Evolutionary conservation across 2,797 vertebrate species (phyloP).

Genomic region (Bovichtus diacanthus): DNA sequence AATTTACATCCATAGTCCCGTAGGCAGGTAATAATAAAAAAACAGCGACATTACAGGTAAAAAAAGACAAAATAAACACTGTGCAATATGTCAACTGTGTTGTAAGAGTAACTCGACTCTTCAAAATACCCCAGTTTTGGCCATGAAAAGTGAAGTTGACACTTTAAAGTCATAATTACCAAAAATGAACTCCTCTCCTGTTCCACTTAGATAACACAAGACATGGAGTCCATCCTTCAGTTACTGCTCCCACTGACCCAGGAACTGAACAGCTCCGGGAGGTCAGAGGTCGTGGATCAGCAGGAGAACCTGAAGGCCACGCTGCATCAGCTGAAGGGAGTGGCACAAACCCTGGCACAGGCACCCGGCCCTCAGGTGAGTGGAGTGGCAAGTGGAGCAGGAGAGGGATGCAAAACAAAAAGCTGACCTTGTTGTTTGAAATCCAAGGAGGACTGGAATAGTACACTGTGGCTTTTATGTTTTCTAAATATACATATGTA

Average conservation of each 20-base stretch:
- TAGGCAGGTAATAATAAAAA: too few relatives aligned
- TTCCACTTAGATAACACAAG: slow-evolving; percentile 67
- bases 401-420: slow-evolving; percentile 40
- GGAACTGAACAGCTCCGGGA: slow-evolving; percentile 35
- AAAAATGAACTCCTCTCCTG: background rate
- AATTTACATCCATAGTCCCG: too few relatives aligned
- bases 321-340: slow-evolving; percentile 76
- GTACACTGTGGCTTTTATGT: background rate
- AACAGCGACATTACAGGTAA: too few relatives aligned
- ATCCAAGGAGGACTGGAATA: slow-evolving; percentile 19
- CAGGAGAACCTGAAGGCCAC: slow-evolving; percentile 66
- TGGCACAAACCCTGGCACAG: slow-evolving; percentile 72
- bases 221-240: slow-evolving; percentile 72
- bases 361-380: slow-evolving; percentile 76
- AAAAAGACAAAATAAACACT: too few relatives aligned
- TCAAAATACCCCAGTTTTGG: background rate
- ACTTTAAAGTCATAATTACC: background rate
- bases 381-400: background rate
- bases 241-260: slow-evolving; percentile 75
- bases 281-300: slow-evolving; percentile 28
- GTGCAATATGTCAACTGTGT: background rate
- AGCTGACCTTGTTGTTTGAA: slow-evolving; percentile 25
- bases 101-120: slow-evolving; percentile 1
- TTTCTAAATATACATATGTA: background rate
- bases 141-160: background rate